phyloP scores from a whole-genome alignment of 2,797 vertebrate species.

The Botia kubotai region DNA sequence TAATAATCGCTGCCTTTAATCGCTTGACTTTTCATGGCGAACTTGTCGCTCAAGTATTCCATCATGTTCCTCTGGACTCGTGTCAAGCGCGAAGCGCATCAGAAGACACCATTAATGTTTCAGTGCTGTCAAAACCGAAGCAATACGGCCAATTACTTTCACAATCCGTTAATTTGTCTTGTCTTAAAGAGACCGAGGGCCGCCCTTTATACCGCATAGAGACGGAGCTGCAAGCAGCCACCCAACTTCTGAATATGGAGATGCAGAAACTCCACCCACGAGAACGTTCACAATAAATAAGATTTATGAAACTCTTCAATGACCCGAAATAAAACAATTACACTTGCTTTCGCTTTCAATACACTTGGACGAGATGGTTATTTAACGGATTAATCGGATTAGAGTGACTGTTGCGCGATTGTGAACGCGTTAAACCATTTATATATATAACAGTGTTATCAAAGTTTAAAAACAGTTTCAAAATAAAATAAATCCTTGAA shows the following conservation, averaged over 20 bases:
- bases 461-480: background rate
- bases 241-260: conserved; percentile 85
- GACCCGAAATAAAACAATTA: conserved; percentile 63
- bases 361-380: conserved; percentile 58
- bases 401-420: background rate
- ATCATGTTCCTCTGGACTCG: conserved; percentile 80
- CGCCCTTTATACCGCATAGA: conserved; percentile 88
- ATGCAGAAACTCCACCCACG: conserved; percentile 86
- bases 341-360: conserved; percentile 64
- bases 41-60: conserved; percentile 98
- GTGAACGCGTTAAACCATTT: background rate
- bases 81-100: conserved; percentile 39
- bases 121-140: conserved; percentile 46
- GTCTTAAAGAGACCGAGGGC: conserved; percentile 79
- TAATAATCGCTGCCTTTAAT: conserved; percentile 92
- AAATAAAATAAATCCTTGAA: background rate
- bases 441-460: background rate
- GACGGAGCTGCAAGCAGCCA: conserved; percentile 79
- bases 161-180: conserved; percentile 78
- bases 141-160: conserved; percentile 63
- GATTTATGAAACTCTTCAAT: conserved; percentile 46
- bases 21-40: conserved; percentile 86
- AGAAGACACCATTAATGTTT: conserved; percentile 63
- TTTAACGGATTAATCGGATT: background rate
- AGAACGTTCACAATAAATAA: conserved; percentile 62